Percentiles rank a stretch among this genome's conserved stretches.
Conservation (phyloP, 2,113 vertebrate species). For the Tylochromis polylepis region DNA sequence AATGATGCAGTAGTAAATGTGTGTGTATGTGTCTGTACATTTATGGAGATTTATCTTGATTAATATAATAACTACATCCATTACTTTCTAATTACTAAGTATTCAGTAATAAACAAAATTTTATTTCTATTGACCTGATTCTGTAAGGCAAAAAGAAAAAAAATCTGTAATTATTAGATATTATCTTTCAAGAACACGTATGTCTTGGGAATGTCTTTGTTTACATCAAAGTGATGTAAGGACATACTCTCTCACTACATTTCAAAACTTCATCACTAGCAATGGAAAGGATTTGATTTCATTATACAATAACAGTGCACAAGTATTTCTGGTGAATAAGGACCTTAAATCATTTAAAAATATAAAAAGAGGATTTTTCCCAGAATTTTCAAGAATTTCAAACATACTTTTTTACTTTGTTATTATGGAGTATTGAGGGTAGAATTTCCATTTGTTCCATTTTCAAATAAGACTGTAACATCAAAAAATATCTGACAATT, state of each 20-base stretch:
- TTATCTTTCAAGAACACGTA: neutral
- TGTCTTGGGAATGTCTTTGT: neutral
- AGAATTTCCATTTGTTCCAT: neutral
- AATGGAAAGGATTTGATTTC: neutral
- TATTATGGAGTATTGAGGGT: neutral
- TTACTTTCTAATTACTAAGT: neutral
- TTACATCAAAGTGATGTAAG: neutral
- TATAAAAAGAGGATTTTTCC: neutral
- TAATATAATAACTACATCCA: neutral
- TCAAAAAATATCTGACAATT: neutral
- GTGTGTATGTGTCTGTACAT: neutral
- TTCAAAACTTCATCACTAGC: neutral
- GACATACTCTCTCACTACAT: neutral
- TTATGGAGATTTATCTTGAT: neutral
- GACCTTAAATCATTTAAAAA: neutral
- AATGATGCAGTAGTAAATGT: neutral
- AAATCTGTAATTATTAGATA: neutral
- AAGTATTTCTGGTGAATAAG: neutral
- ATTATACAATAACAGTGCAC: neutral
- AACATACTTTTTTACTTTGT: neutral
- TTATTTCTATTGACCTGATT: neutral
- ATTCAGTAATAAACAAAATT: neutral
- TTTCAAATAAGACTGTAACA: neutral
- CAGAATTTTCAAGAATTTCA: neutral
- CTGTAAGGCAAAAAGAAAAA: rapidly evolving